Conservation (phyloP, 2,113 vertebrate genomes). For the Hydrolagus affinis region DNA sequence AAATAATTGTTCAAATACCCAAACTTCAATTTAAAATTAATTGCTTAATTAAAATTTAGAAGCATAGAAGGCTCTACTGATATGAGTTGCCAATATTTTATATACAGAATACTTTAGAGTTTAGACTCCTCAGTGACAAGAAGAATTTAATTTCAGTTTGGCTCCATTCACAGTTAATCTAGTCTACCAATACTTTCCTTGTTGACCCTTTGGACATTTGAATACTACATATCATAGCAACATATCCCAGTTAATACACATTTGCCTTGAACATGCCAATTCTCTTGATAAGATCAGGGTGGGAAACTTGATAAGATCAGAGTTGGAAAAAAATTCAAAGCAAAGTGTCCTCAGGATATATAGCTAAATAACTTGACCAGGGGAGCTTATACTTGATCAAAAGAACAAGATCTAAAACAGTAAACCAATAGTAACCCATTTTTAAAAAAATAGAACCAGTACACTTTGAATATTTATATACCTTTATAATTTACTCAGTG, state of each 20-base stretch:
- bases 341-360: background rate
- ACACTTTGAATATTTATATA: slow-evolving; percentile 5
- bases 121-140: background rate
- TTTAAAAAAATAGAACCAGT: background rate
- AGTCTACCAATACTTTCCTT: background rate
- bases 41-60: background rate
- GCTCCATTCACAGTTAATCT: background rate
- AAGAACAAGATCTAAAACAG: background rate
- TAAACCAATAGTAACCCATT: background rate
- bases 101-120: background rate
- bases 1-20: background rate
- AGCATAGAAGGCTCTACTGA: background rate
- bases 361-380: background rate
- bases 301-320: slow-evolving; percentile 3
- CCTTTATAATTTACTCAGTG: background rate
- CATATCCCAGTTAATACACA: background rate
- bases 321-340: background rate
- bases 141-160: background rate
- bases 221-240: background rate
- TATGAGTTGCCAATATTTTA: background rate
- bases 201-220: background rate
- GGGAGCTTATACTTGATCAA: background rate
- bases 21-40: too few relatives aligned
- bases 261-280: background rate
- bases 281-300: slow-evolving; percentile 16